These are phyloP conservation scores for Notocelia uddmanniana DNA, from an alignment of 2,888 invertebrate genomes.

Conservation along the genomic window DNA sequence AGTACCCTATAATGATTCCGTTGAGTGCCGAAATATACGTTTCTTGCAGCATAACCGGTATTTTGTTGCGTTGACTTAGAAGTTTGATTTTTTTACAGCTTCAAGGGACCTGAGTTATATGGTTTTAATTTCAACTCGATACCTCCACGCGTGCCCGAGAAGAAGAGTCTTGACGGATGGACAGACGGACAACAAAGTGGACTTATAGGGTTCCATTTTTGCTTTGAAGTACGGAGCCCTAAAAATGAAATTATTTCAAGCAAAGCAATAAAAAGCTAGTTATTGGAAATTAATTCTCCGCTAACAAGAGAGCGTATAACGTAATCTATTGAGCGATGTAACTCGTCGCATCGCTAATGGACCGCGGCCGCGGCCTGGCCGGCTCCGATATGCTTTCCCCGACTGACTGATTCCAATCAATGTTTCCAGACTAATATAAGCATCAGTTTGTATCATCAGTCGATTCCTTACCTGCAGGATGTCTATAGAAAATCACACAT, in stretches of 20 bases:
- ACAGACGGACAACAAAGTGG: no score
- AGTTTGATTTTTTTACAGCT: no score
- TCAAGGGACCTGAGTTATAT: no score
- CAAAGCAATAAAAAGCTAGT: constrained; percentile 24
- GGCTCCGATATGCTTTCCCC: constrained; percentile 73
- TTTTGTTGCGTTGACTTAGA: no score
- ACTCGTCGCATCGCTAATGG: constrained; percentile 60
- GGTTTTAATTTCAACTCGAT: no score
- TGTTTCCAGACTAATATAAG: constrained; percentile 2
- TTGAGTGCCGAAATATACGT: no score
- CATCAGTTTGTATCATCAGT: background rate
- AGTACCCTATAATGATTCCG: no score
- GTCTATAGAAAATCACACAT: no score
- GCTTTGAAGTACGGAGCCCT: background rate
- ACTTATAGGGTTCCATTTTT: no score
- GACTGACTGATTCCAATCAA: constrained; percentile 51
- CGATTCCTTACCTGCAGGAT: background rate
- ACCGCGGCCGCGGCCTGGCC: constrained; percentile 61
- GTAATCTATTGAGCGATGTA: constrained; percentile 39
- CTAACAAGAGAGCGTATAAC: constrained; percentile 39
- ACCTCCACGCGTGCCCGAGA: no score
- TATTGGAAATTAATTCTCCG: constrained; percentile 18
- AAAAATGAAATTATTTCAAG: constrained; percentile 18
- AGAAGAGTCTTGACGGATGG: no score
- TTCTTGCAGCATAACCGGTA: no score